These are phyloP conservation scores for Phyllotis vaccarum DNA, from an alignment of 2,797 vertebrate genomes.

Conservation along the genomic window DNA sequence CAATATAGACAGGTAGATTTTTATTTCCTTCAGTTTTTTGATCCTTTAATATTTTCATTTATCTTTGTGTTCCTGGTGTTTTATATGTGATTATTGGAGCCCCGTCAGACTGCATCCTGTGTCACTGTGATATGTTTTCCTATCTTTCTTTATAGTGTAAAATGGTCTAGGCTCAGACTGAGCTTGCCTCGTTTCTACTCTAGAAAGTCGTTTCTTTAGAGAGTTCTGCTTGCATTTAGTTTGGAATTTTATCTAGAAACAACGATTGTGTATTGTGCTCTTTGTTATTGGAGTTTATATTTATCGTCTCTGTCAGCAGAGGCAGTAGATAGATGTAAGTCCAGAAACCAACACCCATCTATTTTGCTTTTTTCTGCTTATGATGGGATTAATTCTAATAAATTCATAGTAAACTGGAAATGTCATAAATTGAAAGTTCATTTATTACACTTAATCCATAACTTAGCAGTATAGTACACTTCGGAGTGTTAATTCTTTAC, in stretches of 20 bases:
- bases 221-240: slow-evolving; percentile 10
- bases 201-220: neutral
- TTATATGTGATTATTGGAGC: neutral
- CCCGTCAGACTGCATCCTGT: neutral
- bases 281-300: slow-evolving; percentile 6
- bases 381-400: neutral
- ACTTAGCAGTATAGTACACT: neutral
- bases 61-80: neutral
- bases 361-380: neutral
- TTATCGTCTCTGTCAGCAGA: slow-evolving; percentile 10
- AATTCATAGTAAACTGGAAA: neutral
- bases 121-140: neutral
- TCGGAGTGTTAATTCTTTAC: neutral
- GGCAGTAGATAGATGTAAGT: neutral
- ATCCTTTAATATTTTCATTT: neutral
- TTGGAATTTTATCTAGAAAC: slow-evolving; percentile 48
- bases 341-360: neutral
- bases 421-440: neutral
- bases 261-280: neutral
- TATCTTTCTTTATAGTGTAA: neutral
- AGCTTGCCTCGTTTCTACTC: slow-evolving; percentile 13
- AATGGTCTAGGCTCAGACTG: neutral
- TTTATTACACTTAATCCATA: neutral
- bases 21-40: slow-evolving; percentile 25
- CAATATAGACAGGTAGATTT: neutral